Base-by-base conservation (phyloP, 2,888 invertebrate genomes). In the Aleiodes testaceus region DNA sequence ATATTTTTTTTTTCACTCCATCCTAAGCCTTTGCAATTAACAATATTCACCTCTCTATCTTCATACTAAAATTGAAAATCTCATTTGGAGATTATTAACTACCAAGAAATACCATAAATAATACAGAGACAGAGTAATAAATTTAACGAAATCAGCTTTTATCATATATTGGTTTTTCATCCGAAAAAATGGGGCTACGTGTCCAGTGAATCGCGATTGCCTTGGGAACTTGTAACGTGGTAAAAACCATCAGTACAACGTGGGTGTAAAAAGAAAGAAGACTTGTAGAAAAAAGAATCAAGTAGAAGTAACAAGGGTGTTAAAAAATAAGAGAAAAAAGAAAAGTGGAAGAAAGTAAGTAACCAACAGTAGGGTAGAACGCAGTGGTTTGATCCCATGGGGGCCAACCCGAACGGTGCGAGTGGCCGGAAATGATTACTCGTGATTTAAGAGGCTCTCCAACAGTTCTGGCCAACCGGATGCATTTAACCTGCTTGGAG, bases 401-500 rank as follows among this genome's bases (percentile, higher is more conserved):
- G 74, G 74, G 72, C 71, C 18, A n/a, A 18, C 16, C 64, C 64
- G 18, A 73, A 72, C 72, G 70, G 72, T 70, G 71, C 74, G 79
- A 78, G 79, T 80, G 79, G 80, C 79, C 79, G 79, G 80, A 81
- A 81, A 80, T 80, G 78, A 81, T 80, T 80, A 79, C 77, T 78
- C 71, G 77, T 79, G 80, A 80, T 80, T 82, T 79, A 80, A 79
- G 81, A 79, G 79, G 79, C 78, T 79, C 79, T 75, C 70, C 67
- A 73, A 69, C 71, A 74, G 65, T 73, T 73, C 74, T 74, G 71
- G 72, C 73, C 72, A 67, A 67, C 63, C 69, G 72, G 77, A 78
- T 81, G 79, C 79, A 80, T 82, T 80, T 80, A 82, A 76, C 78
- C 75, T 78, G 68, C 76, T 76, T 71, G 67, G 69, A 70, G 69